A percentile compares a stretch with the other conserved stretches of the same genome.
Evolutionary conservation across 2,797 vertebrate genomes (phyloP).

Genomic region (Sebastes alutus): DNA sequence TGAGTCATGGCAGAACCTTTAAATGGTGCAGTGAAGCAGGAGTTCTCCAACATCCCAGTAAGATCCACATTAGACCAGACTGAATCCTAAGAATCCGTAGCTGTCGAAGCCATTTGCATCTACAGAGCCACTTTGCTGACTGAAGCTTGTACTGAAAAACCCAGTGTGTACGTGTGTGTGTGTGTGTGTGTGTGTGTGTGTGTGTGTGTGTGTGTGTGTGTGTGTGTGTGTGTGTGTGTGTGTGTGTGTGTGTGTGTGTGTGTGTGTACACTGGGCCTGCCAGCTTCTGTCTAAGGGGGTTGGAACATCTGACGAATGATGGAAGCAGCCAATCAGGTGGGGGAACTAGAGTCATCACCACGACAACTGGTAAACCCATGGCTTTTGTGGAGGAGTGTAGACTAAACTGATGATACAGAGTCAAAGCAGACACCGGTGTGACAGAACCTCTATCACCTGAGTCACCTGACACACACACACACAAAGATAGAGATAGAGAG

Average conservation of each 20-base stretch:
- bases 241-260: neutral
- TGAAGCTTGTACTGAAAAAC: slow-evolving; percentile 7
- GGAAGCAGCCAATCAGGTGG: slow-evolving; percentile 13
- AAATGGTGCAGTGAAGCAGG: neutral
- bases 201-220: neutral
- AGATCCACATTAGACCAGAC: neutral
- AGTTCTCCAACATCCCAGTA: neutral
- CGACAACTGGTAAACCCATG: slow-evolving; percentile 56
- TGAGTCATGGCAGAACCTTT: neutral
- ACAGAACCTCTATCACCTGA: slow-evolving; percentile 31
- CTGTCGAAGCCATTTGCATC: neutral
- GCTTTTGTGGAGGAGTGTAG: slow-evolving; percentile 45
- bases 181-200: neutral
- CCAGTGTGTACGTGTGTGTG: neutral
- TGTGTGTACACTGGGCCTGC: neutral
- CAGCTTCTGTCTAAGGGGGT: slow-evolving; percentile 6
- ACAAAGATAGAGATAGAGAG: neutral
- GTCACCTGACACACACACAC: slow-evolving; percentile 24
- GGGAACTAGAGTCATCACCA: slow-evolving; percentile 21
- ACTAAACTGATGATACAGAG: slow-evolving; percentile 66
- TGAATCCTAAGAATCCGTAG: neutral
- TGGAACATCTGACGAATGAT: slow-evolving; percentile 13
- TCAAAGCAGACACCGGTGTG: slow-evolving; percentile 47
- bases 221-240: neutral
- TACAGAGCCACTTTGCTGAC: neutral